Evolutionary conservation across 1,140 invertebrate species (phyloP), one percentile per base, ranked within the genome.

Genomic region (Daktulosphaira vitifoliae): DNA sequence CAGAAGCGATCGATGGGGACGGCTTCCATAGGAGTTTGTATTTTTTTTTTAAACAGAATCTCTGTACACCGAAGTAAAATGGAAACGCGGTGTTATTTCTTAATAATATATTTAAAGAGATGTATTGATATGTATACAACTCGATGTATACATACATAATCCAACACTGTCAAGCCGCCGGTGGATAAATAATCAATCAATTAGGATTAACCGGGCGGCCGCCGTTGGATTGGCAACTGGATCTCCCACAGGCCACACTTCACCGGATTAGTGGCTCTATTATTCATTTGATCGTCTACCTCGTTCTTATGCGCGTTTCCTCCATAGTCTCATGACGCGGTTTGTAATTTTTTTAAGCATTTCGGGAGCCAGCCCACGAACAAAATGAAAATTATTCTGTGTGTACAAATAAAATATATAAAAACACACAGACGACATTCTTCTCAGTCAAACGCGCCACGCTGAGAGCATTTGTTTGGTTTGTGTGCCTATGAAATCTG

Each of bases 141-240:
- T 4, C n/a, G 39, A n/a, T 44, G 39, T 44, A 44, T 44, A 42
- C 15, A 11, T 44, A 20, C 26, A 62, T 48, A 62, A 44, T 44
- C 20, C 18, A 29, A 62, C 42, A 22, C 25, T 29, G 42, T 48
- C 42, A 62, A 39, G 23, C 56, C 42, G 44, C 39, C 56, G 42
- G 54, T 59, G 54, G 56, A 62, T 62, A 62, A 62, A 62, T 62
- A 62, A 62, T 62, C 56, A 62, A 62, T 62, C 56, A 62, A 62
- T 62, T 62, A 62, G 56, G 56, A 62, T 62, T 62, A n/a, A 62
- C 39, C 54, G 3, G 54, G 39, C 56, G 23, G 39, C 15, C 25
- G 22, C 25, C 56, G 25, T 29, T 15, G 56, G 56, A 62, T 62
- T 22, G 56, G 56, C 56, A 33, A 62, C 56, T 62, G 56, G 56